Conservation (phyloP, 2,888 invertebrate genomes). For the Scotopteryx bipunctaria region DNA sequence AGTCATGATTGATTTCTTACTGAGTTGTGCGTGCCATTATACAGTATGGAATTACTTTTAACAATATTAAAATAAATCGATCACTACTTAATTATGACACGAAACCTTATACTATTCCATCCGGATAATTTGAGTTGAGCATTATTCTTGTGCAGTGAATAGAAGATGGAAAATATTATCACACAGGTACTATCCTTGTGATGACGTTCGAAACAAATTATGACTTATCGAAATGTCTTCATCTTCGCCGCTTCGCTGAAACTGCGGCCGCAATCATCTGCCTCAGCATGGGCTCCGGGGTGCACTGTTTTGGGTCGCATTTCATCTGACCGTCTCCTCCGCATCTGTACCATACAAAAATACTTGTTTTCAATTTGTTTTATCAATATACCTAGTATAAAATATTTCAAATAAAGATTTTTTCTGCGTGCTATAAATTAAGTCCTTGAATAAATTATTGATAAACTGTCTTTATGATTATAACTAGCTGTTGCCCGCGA, state of each 20-base stretch:
- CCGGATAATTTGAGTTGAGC: slow-evolving; percentile 81
- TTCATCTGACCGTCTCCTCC: slow-evolving; percentile 97
- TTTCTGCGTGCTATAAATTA: too few relatives aligned
- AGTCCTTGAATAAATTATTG: too few relatives aligned
- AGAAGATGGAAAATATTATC: slow-evolving; percentile 73
- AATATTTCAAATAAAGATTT: too few relatives aligned
- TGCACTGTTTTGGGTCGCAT: slow-evolving; percentile 95
- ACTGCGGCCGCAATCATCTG: slow-evolving; percentile 95
- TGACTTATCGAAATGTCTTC: slow-evolving; percentile 64
- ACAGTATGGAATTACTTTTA: slow-evolving; percentile 58
- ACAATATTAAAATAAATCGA: slow-evolving; percentile 63
- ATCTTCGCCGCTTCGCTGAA: slow-evolving; percentile 88
- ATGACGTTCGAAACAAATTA: slow-evolving; percentile 55
- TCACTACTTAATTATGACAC: slow-evolving; percentile 78
- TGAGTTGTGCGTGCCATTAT: slow-evolving; percentile 75
- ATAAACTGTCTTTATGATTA: too few relatives aligned
- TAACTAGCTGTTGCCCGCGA: too few relatives aligned
- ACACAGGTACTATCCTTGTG: slow-evolving; percentile 69
- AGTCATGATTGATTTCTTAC: slow-evolving; percentile 73
- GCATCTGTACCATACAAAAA: slow-evolving; percentile 85
- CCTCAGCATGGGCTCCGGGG: slow-evolving; percentile 94
- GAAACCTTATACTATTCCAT: slow-evolving; percentile 80
- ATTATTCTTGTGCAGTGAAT: slow-evolving; percentile 46
- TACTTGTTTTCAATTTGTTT: neutral
- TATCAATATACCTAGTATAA: too few relatives aligned